Base-by-base conservation (phyloP, 2,888 invertebrate genomes). In the Drosophila flavopinicola region DNA sequence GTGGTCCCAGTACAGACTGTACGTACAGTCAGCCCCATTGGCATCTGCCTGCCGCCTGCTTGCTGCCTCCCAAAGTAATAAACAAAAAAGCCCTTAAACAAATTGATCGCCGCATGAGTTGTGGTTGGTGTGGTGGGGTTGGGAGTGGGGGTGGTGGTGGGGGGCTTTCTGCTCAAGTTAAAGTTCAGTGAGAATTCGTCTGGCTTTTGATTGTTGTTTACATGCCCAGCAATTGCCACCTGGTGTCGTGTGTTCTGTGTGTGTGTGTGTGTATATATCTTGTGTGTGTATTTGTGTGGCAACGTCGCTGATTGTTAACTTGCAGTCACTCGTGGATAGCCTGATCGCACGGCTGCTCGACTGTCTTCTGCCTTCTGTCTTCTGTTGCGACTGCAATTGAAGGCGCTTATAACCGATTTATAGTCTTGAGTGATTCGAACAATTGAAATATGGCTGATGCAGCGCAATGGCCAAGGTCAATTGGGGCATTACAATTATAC, bases 401-500 rank as follows among this genome's bases (percentile, higher is more conserved):
- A 37, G 5, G 54, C 61, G 66, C 53, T 42, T 58, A n/a, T 30
- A 56, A 51, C 44, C 68, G 49, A 44, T 66, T 61, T 48, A 42
- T 45, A 42, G 54, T 45, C 49, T 38, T 38, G 29, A 38, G 37
- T 57, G 60, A 48, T 51, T 56, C 48, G 33, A 47, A 29, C 33
- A 65, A 51, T 58, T 65, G 38, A 63, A 56, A 63, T 79, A 77
- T 80, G 78, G 56, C 65, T 33, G 47, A 44, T 24, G 33, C 37
- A 39, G 39, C 38, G 53, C 79, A 73, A 57, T 54, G 71, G 68
- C 56, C 80, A 86, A 86, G 86, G 86, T 82, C 86, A 82, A 77
- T 85, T 71, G 79, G 58, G 60, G 37, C 80, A 79, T 77, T 63
- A 83, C 24, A 54, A 1, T 49, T 2, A 44, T 11, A 52, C 23